Percentiles rank a stretch among this genome's conserved stretches.
Evolutionary conservation across 2,797 vertebrate species (phyloP).

Genomic region (Carcharodon carcharias): DNA sequence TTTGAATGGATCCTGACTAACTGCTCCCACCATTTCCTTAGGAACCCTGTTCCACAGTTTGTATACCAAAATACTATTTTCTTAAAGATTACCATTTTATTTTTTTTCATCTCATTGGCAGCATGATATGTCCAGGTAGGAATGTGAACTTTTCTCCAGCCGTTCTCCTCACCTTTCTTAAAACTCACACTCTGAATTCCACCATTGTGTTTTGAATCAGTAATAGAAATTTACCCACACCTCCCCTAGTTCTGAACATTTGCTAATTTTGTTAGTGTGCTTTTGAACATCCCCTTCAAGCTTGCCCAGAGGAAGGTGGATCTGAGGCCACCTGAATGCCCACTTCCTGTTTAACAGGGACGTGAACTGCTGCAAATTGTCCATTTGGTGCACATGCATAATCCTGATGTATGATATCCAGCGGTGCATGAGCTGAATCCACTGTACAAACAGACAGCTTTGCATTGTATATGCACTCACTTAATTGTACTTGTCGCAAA

Average conservation of each 20-base stretch:
- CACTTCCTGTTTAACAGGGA: not conserved
- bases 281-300: too few relatives aligned
- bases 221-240: not conserved
- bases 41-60: not conserved
- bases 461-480: not conserved
- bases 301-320: not conserved
- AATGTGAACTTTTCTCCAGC: not conserved
- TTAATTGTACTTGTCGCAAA: not conserved
- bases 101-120: not conserved
- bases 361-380: not conserved
- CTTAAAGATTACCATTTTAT: not conserved
- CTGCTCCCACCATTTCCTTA: too few relatives aligned
- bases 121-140: not conserved
- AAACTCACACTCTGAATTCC: not conserved
- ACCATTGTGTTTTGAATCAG: not conserved
- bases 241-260: too few relatives aligned
- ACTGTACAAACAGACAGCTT: not conserved
- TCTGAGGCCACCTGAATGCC: not conserved
- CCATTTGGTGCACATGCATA: not conserved
- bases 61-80: not conserved
- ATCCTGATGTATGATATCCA: not conserved
- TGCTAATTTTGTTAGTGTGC: too few relatives aligned
- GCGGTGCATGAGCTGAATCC: not conserved
- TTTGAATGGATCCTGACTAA: not conserved
- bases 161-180: not conserved